Conservation (phyloP, 2,888 invertebrate genomes). For the Hemaris fuciformis region DNA sequence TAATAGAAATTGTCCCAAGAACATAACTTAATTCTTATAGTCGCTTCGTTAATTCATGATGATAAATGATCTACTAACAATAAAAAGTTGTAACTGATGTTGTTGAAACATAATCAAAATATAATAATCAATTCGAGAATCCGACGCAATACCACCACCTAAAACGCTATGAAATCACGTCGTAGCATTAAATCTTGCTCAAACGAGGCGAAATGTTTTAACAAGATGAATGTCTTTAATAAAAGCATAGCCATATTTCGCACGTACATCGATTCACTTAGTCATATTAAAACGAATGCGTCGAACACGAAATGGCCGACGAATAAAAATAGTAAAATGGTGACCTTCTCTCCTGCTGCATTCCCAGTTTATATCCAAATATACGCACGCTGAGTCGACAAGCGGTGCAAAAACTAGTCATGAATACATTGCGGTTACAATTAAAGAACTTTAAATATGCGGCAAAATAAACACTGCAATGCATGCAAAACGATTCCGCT, state of each 20-base stretch:
- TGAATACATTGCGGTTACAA: neutral
- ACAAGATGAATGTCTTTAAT: slow-evolving; percentile 2
- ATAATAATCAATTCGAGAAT: neutral
- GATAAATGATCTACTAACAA: no score
- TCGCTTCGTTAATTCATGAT: no score
- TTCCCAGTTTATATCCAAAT: neutral
- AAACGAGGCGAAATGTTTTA: neutral
- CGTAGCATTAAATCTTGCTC: neutral
- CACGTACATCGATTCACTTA: neutral
- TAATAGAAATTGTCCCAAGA: no score
- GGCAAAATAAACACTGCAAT: slow-evolving; percentile 29
- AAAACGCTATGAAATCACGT: neutral
- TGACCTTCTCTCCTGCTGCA: neutral
- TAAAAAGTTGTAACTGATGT: no score
- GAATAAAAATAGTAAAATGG: neutral
- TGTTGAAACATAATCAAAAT: neutral
- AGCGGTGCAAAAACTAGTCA: slow-evolving; percentile 15
- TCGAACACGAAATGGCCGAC: neutral
- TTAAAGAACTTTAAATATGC: slow-evolving; percentile 27
- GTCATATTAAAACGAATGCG: neutral
- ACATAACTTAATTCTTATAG: no score
- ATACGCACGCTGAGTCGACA: neutral
- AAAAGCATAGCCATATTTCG: neutral
- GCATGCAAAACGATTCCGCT: slow-evolving; percentile 50
- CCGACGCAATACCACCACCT: neutral